Evolutionary conservation across 2,797 vertebrate genomes (phyloP).

Genomic region (Diplodus puntazzo): DNA sequence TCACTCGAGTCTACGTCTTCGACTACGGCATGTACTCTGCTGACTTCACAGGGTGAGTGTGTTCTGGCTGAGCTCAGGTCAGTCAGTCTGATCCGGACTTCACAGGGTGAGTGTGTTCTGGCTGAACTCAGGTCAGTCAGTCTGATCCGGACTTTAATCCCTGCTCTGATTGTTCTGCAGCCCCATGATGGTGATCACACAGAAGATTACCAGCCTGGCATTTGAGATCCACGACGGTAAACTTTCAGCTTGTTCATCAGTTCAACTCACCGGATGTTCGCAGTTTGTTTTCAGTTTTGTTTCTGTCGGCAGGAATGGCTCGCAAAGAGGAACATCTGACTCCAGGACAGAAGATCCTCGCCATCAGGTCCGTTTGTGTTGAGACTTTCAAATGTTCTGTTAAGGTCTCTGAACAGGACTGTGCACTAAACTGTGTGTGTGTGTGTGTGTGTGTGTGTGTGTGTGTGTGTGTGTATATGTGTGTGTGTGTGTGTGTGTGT

Average conservation of each 20-base stretch:
- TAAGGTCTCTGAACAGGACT: too few species aligned
- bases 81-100: slow-evolving; percentile 84
- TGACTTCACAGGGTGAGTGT: slow-evolving; percentile 91
- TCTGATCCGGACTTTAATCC: too few species aligned
- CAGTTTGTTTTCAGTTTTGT: background rate
- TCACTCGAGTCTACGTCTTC: slow-evolving; percentile 95
- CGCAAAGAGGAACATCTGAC: slow-evolving; percentile 93
- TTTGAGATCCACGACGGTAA: slow-evolving; percentile 96
- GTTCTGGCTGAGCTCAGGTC: too few species aligned
- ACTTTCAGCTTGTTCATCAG: slow-evolving; percentile 26
- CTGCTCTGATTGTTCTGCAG: slow-evolving; percentile 67
- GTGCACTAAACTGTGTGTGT: background rate
- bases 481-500: slow-evolving; percentile 36
- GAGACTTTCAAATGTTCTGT: background rate
- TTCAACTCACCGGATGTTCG: background rate
- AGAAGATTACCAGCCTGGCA: slow-evolving; percentile 96
- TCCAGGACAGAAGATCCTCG: slow-evolving; percentile 90
- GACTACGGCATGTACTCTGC: slow-evolving; percentile 97
- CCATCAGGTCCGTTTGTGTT: slow-evolving; percentile 87
- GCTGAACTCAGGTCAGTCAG: too few species aligned
- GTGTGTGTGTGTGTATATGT: slow-evolving; percentile 10
- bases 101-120: slow-evolving; percentile 84
- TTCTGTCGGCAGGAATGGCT: slow-evolving; percentile 88
- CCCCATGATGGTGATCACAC: slow-evolving; percentile 98
- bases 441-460: slow-evolving; percentile 38